Evolutionary conservation across 2,113 vertebrate genomes (phyloP).

Genomic region (Patagioenas fasciata): DNA sequence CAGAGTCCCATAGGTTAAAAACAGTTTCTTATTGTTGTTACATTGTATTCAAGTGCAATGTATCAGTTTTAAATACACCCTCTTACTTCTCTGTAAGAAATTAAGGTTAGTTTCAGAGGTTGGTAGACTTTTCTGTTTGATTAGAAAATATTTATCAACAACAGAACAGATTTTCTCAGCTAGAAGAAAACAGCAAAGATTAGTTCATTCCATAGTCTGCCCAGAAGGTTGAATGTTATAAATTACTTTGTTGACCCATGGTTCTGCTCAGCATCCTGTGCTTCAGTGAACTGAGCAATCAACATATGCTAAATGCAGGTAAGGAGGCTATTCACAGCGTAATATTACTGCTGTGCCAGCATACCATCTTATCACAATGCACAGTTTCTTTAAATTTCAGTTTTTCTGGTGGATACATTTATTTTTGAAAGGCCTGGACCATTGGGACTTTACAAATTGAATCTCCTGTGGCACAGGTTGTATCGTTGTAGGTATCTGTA

Average conservation of each 20-base stretch:
- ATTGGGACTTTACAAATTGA: not conserved
- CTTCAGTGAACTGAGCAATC: constrained; percentile 60
- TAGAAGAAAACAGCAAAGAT: not conserved
- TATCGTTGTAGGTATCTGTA: not conserved
- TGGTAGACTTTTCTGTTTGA: not conserved
- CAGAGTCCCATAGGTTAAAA: not conserved
- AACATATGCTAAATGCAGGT: constrained; percentile 47
- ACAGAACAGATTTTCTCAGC: not conserved
- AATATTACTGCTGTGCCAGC: constrained; percentile 22
- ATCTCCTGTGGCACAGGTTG: not conserved
- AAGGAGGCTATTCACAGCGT: not conserved
- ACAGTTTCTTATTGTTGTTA: not conserved
- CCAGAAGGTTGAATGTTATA: constrained; percentile 41
- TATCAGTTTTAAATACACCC: not conserved
- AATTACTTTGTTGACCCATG: constrained; percentile 68
- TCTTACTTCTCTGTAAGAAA: not conserved
- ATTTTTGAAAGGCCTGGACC: not conserved
- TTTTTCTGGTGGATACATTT: not conserved
- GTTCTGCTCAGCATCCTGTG: constrained; percentile 25
- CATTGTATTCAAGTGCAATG: not conserved
- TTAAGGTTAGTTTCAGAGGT: constrained; percentile 35
- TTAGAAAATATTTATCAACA: not conserved
- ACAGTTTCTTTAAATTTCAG: not conserved
- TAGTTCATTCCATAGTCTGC: constrained; percentile 36
- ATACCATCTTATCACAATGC: not conserved